Conservation (phyloP, 2,888 invertebrate genomes). For the Tipula confusa region DNA sequence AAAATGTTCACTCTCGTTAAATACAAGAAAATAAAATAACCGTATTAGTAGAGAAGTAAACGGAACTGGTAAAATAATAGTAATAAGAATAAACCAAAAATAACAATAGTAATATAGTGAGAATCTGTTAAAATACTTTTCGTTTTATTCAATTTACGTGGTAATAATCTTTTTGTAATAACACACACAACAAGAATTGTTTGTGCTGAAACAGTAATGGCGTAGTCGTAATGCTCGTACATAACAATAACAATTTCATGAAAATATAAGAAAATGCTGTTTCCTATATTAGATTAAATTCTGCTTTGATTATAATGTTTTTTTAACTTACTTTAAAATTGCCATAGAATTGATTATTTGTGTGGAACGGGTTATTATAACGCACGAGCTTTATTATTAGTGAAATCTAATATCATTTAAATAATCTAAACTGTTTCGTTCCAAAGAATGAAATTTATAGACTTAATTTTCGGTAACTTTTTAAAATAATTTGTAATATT, state of each 20-base stretch:
- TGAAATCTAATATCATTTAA: too few relatives aligned
- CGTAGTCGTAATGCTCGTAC: too few relatives aligned
- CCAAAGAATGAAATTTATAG: too few relatives aligned
- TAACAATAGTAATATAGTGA: background rate
- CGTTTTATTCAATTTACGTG: slow-evolving; percentile 7
- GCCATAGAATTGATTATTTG: background rate
- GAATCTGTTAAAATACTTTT: background rate
- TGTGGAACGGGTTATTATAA: too few relatives aligned
- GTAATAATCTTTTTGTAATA: background rate
- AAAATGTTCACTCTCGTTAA: background rate
- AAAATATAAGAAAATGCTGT: too few relatives aligned
- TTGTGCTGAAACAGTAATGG: background rate
- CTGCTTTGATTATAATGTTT: background rate
- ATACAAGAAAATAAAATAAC: background rate
- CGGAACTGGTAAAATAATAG: background rate
- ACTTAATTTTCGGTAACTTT: too few relatives aligned
- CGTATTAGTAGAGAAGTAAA: background rate
- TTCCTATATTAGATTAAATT: background rate
- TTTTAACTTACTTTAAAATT: background rate
- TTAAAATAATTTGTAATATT: too few relatives aligned
- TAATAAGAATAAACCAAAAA: background rate
- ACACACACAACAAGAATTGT: background rate
- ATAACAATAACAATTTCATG: background rate
- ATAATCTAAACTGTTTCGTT: too few relatives aligned
- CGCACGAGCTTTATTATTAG: too few relatives aligned